Conservation (phyloP, 1,140 invertebrate species). For the Drosophila cardini region DNA sequence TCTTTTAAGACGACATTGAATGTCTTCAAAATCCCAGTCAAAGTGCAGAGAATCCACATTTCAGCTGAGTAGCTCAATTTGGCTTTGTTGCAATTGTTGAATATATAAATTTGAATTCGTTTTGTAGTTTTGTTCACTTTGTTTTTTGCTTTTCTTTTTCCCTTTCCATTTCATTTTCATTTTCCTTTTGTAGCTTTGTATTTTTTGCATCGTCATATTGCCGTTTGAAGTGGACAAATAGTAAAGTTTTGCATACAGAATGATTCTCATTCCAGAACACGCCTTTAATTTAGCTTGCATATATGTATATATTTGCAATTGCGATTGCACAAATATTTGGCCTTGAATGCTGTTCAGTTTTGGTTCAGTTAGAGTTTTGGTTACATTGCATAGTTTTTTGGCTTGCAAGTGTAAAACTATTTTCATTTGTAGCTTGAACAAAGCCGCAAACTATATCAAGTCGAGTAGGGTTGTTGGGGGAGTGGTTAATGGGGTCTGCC, state of each 20-base stretch:
- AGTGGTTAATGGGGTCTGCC: conserved; percentile 12
- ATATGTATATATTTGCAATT: conserved; percentile 42
- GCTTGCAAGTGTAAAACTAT: conserved; percentile 64
- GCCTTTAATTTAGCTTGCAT: conserved; percentile 54
- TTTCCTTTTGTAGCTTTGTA: not conserved
- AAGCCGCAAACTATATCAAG: conserved; percentile 61
- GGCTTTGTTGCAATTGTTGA: conserved; percentile 34
- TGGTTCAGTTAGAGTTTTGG: conserved; percentile 19
- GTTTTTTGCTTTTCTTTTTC: conserved; percentile 3
- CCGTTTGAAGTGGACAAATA: conserved; percentile 62
- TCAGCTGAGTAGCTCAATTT: conserved; percentile 37
- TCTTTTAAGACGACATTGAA: conserved; percentile 9
- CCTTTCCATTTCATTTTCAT: not conserved
- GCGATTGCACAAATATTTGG: conserved; percentile 55
- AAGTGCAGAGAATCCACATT: conserved; percentile 7
- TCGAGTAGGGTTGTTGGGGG: conserved; percentile 4
- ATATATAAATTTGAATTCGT: conserved; percentile 32
- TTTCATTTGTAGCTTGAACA: conserved; percentile 78
- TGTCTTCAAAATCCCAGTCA: conserved; percentile 3
- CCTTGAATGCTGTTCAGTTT: conserved; percentile 44
- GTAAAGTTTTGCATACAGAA: conserved; percentile 35
- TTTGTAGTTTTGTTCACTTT: conserved; percentile 21
- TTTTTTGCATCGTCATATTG: conserved; percentile 40
- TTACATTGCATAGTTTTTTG: conserved; percentile 22
- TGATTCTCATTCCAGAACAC: conserved; percentile 8